Base-by-base conservation (phyloP, 37 sponge, comb jelly and placozoan genomes). In the Axinella damicornis region DNA sequence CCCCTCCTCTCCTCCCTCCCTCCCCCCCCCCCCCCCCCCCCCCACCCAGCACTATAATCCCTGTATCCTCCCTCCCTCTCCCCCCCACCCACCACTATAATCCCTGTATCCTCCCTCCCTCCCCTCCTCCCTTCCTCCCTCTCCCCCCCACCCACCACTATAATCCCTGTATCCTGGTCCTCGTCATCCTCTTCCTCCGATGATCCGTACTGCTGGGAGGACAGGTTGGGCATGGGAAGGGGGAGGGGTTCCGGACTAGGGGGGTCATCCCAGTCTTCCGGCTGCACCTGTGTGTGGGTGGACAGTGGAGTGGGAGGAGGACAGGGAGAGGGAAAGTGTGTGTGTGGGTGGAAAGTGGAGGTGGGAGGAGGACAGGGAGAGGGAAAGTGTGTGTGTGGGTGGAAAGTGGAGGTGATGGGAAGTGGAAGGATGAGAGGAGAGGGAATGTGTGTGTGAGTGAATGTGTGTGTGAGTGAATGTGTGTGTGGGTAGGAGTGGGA, bases 151-250 rank as follows among this genome's bases (percentile, higher is more conserved):
- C 75, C 55, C 54, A 74, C 75, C 34, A 57, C 25, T 57, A 17
- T 46, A 57, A 41, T 31, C 18, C 54, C 24, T 74, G 75, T 55
- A 11, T 77, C 65, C 5, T 83, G 66, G 56, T 81, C 82, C 2
- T 80, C 81, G 57, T 88, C 88, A 2, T 88, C 88, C 33, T 81
- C 88, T 39, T 81, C 88, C 27, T 87, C 88, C 39, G 88, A 88
- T 36, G 88, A 88, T 22, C 88, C 88, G 40, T 83, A 83, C 46
- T 46, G 46, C 46, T 46, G 46, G 46, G 46, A 9, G 46, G 46
- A 4, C 46, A 46, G 46, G 46, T 46, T 46, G 9, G 46, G 46
- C 46, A 46, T 46, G 46, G 46, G 46, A 46, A 12, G 46, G 46
- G 46, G 46, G 46, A 9, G 6, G 9, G 9, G 9, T 4, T 46